A percentile compares a stretch with the other conserved stretches of the same genome.
Conservation (phyloP, 2,113 vertebrate genomes). For the Caranx melampygus region DNA sequence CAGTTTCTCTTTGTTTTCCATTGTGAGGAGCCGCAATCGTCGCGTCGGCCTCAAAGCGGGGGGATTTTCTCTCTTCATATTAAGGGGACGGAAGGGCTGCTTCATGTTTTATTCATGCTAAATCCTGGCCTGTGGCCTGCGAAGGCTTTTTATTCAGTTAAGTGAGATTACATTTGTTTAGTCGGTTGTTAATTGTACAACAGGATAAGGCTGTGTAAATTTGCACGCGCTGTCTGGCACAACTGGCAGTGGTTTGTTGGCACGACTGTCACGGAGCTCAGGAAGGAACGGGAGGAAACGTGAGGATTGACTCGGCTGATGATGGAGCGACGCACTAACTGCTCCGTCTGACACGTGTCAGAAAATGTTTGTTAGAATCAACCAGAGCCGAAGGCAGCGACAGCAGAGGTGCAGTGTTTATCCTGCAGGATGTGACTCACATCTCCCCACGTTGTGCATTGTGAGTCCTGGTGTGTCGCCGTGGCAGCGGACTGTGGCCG, state of each 20-base stretch:
- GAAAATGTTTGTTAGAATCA: not conserved
- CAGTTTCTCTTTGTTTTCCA: constrained; percentile 44
- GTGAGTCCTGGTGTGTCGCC: no score
- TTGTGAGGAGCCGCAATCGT: constrained; percentile 23
- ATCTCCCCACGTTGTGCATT: no score
- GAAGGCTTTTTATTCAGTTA: constrained; percentile 54
- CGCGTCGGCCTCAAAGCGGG: constrained; percentile 37
- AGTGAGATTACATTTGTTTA: constrained; percentile 75
- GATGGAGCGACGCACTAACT: not conserved
- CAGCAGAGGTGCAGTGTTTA: no score
- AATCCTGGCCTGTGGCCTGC: constrained; percentile 56
- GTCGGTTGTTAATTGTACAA: constrained; percentile 72
- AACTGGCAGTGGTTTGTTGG: not conserved
- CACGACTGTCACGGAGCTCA: not conserved
- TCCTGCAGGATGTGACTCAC: no score
- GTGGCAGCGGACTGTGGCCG: no score
- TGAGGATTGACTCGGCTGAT: not conserved
- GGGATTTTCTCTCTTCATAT: constrained; percentile 44
- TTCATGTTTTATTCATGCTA: constrained; percentile 77
- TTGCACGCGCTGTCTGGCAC: constrained; percentile 12
- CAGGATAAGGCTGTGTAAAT: constrained; percentile 57
- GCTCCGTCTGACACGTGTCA: not conserved
- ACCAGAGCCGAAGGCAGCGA: no score
- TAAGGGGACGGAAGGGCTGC: not conserved
- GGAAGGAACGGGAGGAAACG: not conserved